Evolutionary conservation across 2,113 vertebrate species (phyloP).

Genomic region (Heterocephalus glaber): DNA sequence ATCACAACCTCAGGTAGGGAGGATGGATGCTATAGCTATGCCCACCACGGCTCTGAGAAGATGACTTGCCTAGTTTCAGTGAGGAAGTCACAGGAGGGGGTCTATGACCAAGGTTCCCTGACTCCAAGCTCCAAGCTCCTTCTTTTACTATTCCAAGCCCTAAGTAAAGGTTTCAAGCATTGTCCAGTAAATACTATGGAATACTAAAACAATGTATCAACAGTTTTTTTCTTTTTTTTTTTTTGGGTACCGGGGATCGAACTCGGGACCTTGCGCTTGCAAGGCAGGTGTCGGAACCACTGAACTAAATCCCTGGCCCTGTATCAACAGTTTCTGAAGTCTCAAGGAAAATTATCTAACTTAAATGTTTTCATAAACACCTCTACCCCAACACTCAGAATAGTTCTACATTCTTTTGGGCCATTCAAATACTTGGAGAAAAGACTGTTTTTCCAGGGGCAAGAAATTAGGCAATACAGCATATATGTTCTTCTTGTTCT

Average conservation of each 20-base stretch:
- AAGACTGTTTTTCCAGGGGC: background rate
- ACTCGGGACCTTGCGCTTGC: no score
- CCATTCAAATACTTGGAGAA: background rate
- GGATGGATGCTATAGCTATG: background rate
- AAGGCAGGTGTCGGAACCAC: no score
- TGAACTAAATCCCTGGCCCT: no score
- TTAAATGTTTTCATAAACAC: background rate
- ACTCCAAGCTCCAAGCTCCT: background rate
- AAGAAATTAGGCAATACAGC: background rate
- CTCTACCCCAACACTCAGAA: background rate
- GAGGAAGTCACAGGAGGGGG: background rate
- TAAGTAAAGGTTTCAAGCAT: background rate
- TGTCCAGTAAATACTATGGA: background rate
- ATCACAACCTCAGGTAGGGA: background rate
- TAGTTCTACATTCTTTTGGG: background rate
- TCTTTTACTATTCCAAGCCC: background rate
- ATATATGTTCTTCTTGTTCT: conserved; percentile 2
- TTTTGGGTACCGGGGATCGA: no score
- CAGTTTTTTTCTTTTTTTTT: no score
- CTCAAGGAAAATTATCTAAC: conserved; percentile 6
- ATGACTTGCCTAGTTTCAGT: background rate
- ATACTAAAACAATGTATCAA: background rate
- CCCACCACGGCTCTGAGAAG: background rate
- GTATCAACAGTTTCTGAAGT: background rate
- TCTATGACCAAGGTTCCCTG: no score